Base-by-base conservation (phyloP, 2,113 vertebrate genomes). In the Zosterops borbonicus region DNA sequence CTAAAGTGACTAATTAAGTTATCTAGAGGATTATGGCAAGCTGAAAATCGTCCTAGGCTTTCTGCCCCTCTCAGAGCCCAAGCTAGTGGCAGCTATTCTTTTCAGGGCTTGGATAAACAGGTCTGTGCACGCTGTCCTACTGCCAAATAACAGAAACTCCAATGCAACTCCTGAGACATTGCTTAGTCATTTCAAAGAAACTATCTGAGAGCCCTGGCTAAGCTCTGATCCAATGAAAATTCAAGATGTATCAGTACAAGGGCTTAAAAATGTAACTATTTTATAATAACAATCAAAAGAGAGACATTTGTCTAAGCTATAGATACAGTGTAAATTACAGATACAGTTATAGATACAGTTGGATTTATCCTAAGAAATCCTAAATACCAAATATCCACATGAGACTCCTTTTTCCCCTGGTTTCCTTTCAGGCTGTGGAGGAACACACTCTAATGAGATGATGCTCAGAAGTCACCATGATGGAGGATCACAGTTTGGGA, bases 401-500 rank as follows among this genome's bases (percentile, higher is more conserved):
- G 28, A 65, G 67, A 29, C 4, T 19, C 37, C 58, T 23, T 83
- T 53, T 64, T n/a, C 24, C 37, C 47, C 41, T 23, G 24, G 15
- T 24, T 77, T 37, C 37, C 28, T 35, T 33, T 14, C 49, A 55
- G 2, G 0, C 23, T 35, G 18, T 21, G 24, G 44, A 53, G 4
- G 23, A 75, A 9, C 24, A 52, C 10, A 5, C 22, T 23, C 74
- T 3, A 1, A 64, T 25, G 5, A 31, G 44, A 28, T 0, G 3
- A 70, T 37, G 52, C 46, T 64, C 60, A 42, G 29, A 35, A 78
- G 71, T 9, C 42, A 52, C 55, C 55, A 17, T 0, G 16, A 28
- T 2, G 0, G 0, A 65, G 25, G 28, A 35, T 5, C 19, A 7
- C 2, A 22, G 7, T 35, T 28, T 3, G 1, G 27, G 44, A 29